These are phyloP conservation scores for Montipora capricornis DNA, from an alignment of 64 coral and sea anemone species.

Conservation along the genomic window DNA sequence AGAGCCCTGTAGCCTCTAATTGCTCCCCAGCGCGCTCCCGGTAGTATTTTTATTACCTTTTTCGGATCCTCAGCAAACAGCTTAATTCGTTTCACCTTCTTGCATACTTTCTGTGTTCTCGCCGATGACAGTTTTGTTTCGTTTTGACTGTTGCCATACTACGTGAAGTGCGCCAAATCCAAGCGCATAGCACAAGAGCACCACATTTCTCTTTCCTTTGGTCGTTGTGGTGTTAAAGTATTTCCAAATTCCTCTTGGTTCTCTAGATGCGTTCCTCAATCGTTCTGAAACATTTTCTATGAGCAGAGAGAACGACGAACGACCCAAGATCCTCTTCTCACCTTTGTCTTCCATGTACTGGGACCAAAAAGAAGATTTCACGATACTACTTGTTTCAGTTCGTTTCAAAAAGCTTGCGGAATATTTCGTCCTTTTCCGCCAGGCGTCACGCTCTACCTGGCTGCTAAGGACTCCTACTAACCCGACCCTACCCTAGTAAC, in stretches of 20 bases:
- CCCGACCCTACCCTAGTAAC: conserved; percentile 4
- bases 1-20: no score
- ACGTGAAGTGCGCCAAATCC: conserved; percentile 69
- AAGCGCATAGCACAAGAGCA: conserved; percentile 47
- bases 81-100: not conserved
- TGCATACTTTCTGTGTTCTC: not conserved
- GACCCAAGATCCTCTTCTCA: not conserved
- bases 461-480: not conserved
- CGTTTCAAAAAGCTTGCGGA: not conserved
- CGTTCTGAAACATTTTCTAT: conserved; percentile 13
- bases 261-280: not conserved
- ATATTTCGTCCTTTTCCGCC: not conserved
- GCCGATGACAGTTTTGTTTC: not conserved
- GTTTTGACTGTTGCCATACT: conserved; percentile 58
- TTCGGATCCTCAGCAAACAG: not conserved
- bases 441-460: not conserved
- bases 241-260: conserved; percentile 24
- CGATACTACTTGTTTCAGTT: no score
- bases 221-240: conserved; percentile 65
- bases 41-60: no score
- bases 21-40: no score
- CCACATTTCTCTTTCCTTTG: conserved; percentile 60
- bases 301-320: not conserved
- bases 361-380: not conserved
- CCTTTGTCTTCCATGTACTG: not conserved